Evolutionary conservation across 2,888 invertebrate genomes (phyloP).

Genomic region (Andrena marginata): DNA sequence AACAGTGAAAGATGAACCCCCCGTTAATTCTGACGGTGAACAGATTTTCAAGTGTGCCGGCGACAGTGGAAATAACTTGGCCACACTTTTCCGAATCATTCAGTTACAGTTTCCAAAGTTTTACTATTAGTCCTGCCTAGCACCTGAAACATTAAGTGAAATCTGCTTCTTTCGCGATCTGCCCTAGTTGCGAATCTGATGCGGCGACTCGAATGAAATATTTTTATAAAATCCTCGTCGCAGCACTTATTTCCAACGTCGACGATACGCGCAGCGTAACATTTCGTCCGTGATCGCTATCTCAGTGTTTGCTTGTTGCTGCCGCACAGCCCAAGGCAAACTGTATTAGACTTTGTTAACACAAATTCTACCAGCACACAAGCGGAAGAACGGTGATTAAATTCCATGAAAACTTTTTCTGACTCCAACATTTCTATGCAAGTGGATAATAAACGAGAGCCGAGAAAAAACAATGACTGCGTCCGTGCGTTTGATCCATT

Average conservation of each 20-base stretch:
- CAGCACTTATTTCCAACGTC: neutral
- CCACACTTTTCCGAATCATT: conserved; percentile 1
- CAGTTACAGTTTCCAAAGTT: conserved; percentile 14
- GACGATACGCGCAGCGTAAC: neutral
- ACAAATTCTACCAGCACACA: conserved; percentile 14
- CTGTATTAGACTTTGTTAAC: neutral
- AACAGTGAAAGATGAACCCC: conserved; percentile 46
- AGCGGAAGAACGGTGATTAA: neutral
- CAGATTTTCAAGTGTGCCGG: conserved; percentile 42
- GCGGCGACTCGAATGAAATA: neutral
- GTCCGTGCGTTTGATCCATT: neutral
- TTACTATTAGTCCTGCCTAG: neutral
- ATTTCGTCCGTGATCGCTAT: conserved; percentile 13
- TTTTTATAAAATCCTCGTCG: neutral
- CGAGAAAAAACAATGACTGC: conserved; percentile 9
- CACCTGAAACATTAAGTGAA: neutral
- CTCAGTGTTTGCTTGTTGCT: neutral
- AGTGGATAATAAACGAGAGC: conserved; percentile 13
- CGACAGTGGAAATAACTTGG: conserved; percentile 19
- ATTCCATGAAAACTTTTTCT: neutral
- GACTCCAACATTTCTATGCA: neutral
- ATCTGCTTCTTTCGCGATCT: neutral
- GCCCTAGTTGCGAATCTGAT: neutral
- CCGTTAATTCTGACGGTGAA: conserved; percentile 26
- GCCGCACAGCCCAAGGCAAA: neutral